Conservation (phyloP, 2,113 vertebrate species). For the Pongo pygmaeus region DNA sequence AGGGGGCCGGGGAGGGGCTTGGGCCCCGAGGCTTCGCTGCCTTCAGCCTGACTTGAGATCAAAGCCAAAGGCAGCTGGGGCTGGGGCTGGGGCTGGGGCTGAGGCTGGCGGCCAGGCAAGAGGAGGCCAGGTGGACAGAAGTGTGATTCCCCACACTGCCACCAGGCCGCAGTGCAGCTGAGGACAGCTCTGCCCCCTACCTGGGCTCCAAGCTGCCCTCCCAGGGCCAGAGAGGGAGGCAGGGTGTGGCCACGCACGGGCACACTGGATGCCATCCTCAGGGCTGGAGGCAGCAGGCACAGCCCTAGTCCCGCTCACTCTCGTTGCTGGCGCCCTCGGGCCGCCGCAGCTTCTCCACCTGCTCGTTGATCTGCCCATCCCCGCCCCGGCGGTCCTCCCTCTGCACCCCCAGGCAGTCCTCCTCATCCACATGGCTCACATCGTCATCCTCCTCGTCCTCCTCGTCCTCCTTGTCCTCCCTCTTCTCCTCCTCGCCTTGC, state of each 20-base stretch:
- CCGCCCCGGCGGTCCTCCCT: slow-evolving; percentile 94
- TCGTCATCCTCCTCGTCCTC: slow-evolving; percentile 91
- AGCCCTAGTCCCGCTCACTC: slow-evolving; percentile 92
- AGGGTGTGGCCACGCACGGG: neutral
- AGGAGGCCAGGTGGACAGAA: neutral
- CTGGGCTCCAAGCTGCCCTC: neutral
- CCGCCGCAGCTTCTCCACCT: slow-evolving; percentile 95
- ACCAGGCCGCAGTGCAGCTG: neutral
- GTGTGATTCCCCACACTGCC: fast-evolving
- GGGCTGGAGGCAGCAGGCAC: neutral
- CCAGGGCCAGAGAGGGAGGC: slow-evolving; percentile 5
- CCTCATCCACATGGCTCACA: slow-evolving; percentile 86
- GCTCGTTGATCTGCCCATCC: slow-evolving; percentile 97
- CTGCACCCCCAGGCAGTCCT: slow-evolving; percentile 90
- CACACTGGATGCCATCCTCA: neutral
- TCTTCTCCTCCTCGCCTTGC: slow-evolving; percentile 93
- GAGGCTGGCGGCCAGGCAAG: slow-evolving; percentile 35
- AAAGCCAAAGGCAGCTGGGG: neutral
- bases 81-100: neutral
- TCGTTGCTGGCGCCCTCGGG: slow-evolving; percentile 97
- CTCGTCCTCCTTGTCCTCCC: slow-evolving; percentile 84
- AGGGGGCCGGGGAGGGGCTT: neutral
- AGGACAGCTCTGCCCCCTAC: neutral
- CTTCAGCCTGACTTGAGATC: neutral
- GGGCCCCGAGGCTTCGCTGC: neutral